Evolutionary conservation across 1,140 invertebrate species (phyloP).

Genomic region (Chymomyza costata): DNA sequence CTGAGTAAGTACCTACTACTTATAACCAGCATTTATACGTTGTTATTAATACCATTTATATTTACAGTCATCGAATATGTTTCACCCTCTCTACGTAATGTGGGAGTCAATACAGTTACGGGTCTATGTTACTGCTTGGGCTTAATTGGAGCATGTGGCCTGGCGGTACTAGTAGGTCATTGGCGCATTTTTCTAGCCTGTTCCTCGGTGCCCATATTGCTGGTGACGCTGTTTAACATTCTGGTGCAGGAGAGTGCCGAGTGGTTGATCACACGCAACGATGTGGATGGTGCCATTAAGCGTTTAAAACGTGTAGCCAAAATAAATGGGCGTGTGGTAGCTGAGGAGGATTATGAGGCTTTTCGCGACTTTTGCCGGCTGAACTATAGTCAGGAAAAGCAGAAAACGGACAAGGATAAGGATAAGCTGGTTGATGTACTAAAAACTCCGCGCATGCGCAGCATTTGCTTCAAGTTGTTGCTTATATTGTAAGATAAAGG

Average conservation of each 20-base stretch:
- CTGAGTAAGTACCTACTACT: slow-evolving; percentile 73
- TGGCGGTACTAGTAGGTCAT: slow-evolving; percentile 76
- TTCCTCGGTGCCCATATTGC: slow-evolving; percentile 76
- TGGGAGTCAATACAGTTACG: slow-evolving; percentile 78
- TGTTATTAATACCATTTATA: background rate
- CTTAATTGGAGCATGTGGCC: slow-evolving; percentile 77
- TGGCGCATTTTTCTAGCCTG: slow-evolving; percentile 77
- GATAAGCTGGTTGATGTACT: slow-evolving; percentile 76
- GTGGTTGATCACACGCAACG: slow-evolving; percentile 79
- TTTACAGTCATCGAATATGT: slow-evolving; percentile 78
- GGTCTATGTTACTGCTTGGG: slow-evolving; percentile 78
- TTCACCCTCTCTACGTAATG: slow-evolving; percentile 76
- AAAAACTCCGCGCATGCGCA: slow-evolving; percentile 76
- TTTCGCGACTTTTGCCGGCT: slow-evolving; percentile 73
- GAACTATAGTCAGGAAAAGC: slow-evolving; percentile 49
- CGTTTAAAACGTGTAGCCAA: slow-evolving; percentile 77
- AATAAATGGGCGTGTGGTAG: slow-evolving; percentile 76
- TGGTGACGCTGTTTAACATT: slow-evolving; percentile 75
- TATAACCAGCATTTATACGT: background rate
- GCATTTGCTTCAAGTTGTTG: slow-evolving; percentile 76
- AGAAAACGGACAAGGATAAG: slow-evolving; percentile 41
- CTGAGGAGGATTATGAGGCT: slow-evolving; percentile 70
- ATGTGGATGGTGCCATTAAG: slow-evolving; percentile 76
- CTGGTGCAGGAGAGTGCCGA: slow-evolving; percentile 79
- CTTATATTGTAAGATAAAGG: slow-evolving; percentile 78